Percentiles rank a stretch among this genome's conserved stretches.
Conservation (phyloP, 2,888 invertebrate species). For the Trimorus sp. region DNA sequence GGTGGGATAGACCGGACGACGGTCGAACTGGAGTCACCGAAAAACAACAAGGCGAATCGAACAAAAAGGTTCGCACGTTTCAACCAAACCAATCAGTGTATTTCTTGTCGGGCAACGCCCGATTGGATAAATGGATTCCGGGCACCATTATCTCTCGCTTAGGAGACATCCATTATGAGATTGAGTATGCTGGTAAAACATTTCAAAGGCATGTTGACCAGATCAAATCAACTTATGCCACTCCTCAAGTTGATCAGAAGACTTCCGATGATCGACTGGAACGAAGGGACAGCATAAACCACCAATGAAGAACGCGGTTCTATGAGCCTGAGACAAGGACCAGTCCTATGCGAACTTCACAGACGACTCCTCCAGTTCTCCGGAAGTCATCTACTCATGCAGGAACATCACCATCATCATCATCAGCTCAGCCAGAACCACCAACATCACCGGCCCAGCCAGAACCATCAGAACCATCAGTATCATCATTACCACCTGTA, state of each 20-base stretch:
- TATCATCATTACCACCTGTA: too few relatives aligned
- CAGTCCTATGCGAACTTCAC: too few relatives aligned
- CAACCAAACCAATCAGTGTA: conserved; percentile 23
- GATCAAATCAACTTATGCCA: neutral
- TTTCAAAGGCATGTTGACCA: conserved; percentile 2
- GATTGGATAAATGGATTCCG: conserved; percentile 49
- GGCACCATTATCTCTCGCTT: neutral
- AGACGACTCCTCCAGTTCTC: too few relatives aligned
- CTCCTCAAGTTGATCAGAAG: neutral
- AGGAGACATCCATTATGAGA: neutral
- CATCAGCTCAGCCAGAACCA: too few relatives aligned
- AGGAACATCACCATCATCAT: too few relatives aligned
- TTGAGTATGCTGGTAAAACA: neutral
- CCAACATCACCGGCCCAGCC: too few relatives aligned
- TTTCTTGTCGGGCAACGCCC: conserved; percentile 44
- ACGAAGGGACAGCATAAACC: too few relatives aligned
- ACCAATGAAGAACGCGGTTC: too few relatives aligned
- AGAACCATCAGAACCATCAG: too few relatives aligned
- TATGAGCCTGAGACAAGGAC: too few relatives aligned
- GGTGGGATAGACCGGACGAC: conserved; percentile 18
- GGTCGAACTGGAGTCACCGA: conserved; percentile 6
- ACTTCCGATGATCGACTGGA: neutral
- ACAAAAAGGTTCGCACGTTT: conserved; percentile 15
- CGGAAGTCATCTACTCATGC: too few relatives aligned
- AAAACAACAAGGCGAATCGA: conserved; percentile 19